Base-by-base conservation (phyloP, 1,140 invertebrate genomes). In the Hydropsyche tenuis region DNA sequence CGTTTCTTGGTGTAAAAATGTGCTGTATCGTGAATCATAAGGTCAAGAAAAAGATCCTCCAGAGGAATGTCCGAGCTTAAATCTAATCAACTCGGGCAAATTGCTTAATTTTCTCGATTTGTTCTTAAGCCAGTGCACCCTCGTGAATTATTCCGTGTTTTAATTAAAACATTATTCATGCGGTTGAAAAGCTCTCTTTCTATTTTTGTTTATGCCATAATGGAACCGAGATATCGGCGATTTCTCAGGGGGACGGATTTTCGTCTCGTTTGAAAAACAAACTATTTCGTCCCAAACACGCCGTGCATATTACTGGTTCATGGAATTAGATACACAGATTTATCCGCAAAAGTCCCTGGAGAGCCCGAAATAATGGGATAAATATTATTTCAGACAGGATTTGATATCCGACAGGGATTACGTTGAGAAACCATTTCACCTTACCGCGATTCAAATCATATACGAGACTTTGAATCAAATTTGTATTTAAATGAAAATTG, bases 91-190 rank as follows among this genome's bases (percentile, higher is more conserved):
- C 16, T 11, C 7, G 16, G 20, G 18, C 48, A 53, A 53, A 53
- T 53, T 53, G 48, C 20, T 53, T 53, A 53, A 53, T 53, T 53
- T 53, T 53, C 48, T 53, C 48, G 20, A 53, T 53, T 53, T 53
- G 20, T 53, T 53, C 48, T 53, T 20, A 18, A 18, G 20, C n/a
- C 16, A 18, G 16, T 18, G 18, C 16, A 16, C 16, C 18, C 7
- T 9, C 20, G 20, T 16, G 18, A 18, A 20, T 53, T 53, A 20
- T 53, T 53, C 48, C 16, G n/a, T 18, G 18, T 53, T 53, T 53
- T 53, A 53, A 53, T 53, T 53, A 53, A 53, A 16, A 53, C 48
- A 53, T 53, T 53, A 53, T 53, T 53, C 48, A 53, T 1, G n/a
- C 1, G 20, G 30, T 9, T 37, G 9, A 37, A 37, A 37, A 37